These are phyloP conservation scores for Monochamus saltuarius DNA, from an alignment of 1,140 invertebrate species.

Conservation along the genomic window DNA sequence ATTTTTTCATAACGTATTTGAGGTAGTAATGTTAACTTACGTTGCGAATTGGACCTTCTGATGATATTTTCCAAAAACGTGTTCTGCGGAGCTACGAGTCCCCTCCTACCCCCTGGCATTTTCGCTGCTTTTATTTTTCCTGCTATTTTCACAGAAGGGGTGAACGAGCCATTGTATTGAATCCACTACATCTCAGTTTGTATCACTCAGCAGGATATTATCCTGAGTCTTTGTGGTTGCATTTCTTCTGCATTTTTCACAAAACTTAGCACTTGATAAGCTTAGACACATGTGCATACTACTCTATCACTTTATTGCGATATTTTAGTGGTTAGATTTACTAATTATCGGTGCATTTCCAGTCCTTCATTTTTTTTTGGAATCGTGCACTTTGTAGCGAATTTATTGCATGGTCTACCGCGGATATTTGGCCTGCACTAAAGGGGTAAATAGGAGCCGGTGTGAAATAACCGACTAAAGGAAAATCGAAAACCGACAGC, in stretches of 20 bases:
- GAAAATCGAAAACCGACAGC: conserved; percentile 17
- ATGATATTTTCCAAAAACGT: conserved; percentile 99
- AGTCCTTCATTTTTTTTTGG: too few species aligned
- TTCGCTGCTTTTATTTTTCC: conserved; percentile 25
- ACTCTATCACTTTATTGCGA: too few species aligned
- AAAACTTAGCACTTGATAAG: neutral
- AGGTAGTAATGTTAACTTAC: conserved; percentile 66
- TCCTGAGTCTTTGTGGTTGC: conserved; percentile 13
- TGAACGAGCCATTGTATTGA: conserved; percentile 2
- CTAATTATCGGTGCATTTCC: too few species aligned
- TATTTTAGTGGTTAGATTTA: too few species aligned
- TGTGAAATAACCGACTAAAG: conserved; percentile 18
- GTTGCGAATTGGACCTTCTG: conserved; percentile 93
- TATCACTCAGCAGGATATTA: neutral
- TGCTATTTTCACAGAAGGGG: conserved; percentile 17
- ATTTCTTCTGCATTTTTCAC: conserved; percentile 13
- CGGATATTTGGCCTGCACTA: neutral
- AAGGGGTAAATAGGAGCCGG: conserved; percentile 16
- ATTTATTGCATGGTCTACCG: too few species aligned
- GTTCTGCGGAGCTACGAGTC: conserved; percentile 99
- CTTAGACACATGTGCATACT: too few species aligned
- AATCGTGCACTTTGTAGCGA: too few species aligned
- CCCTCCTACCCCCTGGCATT: conserved; percentile 93
- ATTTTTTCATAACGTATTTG: neutral
- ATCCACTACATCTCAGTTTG: neutral